These are phyloP conservation scores for Liparis tanakae DNA, from an alignment of 2,797 vertebrate species.

Conservation along the genomic window DNA sequence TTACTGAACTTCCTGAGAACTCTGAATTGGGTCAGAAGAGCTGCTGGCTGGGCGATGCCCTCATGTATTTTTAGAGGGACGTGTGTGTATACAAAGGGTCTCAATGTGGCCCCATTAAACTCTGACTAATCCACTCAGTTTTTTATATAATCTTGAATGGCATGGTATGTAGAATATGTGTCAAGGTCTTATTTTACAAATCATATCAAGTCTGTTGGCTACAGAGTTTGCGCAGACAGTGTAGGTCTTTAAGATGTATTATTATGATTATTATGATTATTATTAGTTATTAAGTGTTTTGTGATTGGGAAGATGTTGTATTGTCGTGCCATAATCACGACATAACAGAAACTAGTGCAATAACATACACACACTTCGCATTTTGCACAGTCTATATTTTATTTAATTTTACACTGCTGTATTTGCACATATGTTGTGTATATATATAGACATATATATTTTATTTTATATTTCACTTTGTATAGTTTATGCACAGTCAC, in stretches of 20 bases:
- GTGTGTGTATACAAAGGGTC: background rate
- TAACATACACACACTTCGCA: too few relatives aligned
- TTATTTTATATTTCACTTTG: too few relatives aligned
- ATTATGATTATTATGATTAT: too few relatives aligned
- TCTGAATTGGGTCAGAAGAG: conserved; percentile 11
- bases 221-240: background rate
- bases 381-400: too few relatives aligned
- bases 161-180: background rate
- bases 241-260: background rate
- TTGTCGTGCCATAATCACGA: too few relatives aligned
- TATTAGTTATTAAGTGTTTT: background rate
- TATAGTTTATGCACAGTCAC: too few relatives aligned
- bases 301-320: too few relatives aligned
- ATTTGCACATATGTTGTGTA: too few relatives aligned
- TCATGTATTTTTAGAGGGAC: conserved; percentile 17
- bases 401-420: too few relatives aligned
- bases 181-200: background rate
- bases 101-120: background rate
- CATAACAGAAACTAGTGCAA: too few relatives aligned
- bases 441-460: too few relatives aligned
- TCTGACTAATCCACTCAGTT: background rate
- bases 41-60: background rate
- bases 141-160: background rate
- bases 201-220: background rate
- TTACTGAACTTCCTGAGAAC: conserved; percentile 1